Conservation (phyloP, 92 coral and sea anemone genomes). For the Siderastrea radians region DNA sequence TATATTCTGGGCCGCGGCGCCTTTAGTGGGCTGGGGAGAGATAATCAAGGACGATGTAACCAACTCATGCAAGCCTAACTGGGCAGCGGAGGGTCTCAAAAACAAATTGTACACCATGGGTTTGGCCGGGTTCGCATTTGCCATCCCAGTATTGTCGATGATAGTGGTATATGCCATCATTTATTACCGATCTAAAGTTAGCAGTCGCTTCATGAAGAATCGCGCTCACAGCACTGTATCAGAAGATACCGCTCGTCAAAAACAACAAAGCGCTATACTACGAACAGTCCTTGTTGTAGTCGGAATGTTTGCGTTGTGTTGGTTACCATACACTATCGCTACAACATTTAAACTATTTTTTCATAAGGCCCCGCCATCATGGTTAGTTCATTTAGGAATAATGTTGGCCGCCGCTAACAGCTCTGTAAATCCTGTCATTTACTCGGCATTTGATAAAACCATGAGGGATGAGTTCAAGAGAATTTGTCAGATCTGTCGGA, state of each 20-base stretch:
- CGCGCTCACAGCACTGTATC: conserved; percentile 27
- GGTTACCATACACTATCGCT: conserved; percentile 83
- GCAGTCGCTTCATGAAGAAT: conserved; percentile 58
- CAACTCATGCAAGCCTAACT: conserved; percentile 88
- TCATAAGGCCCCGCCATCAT: conserved; percentile 69
- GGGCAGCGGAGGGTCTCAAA: conserved; percentile 76
- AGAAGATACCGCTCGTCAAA: conserved; percentile 49
- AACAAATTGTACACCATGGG: conserved; percentile 76
- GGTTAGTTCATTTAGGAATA: conserved; percentile 88
- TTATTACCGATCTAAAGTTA: conserved; percentile 67
- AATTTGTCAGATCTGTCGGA: conserved; percentile 37
- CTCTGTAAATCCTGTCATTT: conserved; percentile 80
- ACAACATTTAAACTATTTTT: conserved; percentile 78
- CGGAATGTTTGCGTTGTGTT: conserved; percentile 79
- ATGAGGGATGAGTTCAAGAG: conserved; percentile 60
- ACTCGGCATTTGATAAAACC: conserved; percentile 77
- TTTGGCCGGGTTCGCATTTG: conserved; percentile 84
- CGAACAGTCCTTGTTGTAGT: conserved; percentile 77
- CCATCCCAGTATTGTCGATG: conserved; percentile 71
- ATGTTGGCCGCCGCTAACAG: conserved; percentile 80
- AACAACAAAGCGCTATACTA: conserved; percentile 76
- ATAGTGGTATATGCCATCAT: conserved; percentile 73
- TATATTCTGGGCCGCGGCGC: conserved; percentile 86
- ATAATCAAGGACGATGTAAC: conserved; percentile 75
- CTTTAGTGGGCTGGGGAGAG: conserved; percentile 91